These are phyloP conservation scores for Muntiacus reevesi DNA, from an alignment of 2,113 vertebrate genomes.

Conservation along the genomic window DNA sequence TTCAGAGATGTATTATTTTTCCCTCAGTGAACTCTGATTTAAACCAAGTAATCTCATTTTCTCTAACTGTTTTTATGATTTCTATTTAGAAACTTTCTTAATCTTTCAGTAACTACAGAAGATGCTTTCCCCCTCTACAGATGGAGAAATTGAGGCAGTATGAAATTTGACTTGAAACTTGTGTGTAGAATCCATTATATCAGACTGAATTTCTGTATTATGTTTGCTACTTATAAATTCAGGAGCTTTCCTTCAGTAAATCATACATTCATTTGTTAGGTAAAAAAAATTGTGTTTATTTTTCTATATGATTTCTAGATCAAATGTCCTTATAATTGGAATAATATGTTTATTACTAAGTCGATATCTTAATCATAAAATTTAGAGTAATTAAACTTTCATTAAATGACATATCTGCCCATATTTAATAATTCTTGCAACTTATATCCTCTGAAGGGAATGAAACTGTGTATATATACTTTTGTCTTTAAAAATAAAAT, in stretches of 20 bases:
- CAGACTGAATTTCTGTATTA: neutral
- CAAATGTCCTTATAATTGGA: neutral
- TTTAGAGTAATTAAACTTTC: neutral
- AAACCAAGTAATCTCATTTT: neutral
- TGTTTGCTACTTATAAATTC: neutral
- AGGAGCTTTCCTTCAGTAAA: neutral
- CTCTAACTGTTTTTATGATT: neutral
- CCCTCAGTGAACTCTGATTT: neutral
- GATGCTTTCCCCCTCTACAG: neutral
- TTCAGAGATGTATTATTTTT: slow-evolving; percentile 5
- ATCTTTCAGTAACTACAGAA: neutral
- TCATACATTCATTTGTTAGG: neutral
- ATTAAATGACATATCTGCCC: neutral
- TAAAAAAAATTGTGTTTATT: neutral
- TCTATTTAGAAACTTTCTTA: neutral
- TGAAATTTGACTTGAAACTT: neutral
- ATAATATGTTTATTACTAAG: neutral
- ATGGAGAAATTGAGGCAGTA: neutral
- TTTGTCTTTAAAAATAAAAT: slow-evolving; percentile 11
- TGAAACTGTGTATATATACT: neutral
- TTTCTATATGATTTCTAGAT: neutral
- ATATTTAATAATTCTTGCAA: neutral
- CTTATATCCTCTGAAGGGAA: neutral
- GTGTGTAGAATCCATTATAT: neutral
- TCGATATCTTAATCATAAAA: neutral